A percentile compares a stretch with the other conserved stretches of the same genome.
These are phyloP conservation scores for Amphibalanus amphitrite DNA, from an alignment of 1,140 invertebrate genomes.

Conservation along the genomic window DNA sequence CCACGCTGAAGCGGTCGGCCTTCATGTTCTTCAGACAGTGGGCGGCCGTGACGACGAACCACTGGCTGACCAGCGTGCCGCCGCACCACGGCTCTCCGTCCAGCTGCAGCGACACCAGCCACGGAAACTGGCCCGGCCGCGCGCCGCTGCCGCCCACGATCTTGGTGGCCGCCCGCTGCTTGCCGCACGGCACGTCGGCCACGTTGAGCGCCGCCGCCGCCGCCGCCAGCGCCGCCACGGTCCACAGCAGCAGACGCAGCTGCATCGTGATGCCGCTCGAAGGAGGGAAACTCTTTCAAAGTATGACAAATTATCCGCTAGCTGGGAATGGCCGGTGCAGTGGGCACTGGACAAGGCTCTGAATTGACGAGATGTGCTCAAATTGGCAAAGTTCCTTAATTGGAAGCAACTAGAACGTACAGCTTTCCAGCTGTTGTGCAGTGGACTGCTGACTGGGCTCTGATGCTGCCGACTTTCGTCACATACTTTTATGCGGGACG, in stretches of 20 bases:
- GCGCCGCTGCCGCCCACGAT: not conserved
- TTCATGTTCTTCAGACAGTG: slow-evolving; percentile 25
- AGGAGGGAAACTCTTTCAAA: not conserved
- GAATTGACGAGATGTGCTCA: no score
- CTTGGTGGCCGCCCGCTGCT: not conserved
- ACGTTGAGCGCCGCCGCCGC: not conserved
- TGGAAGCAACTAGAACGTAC: no score
- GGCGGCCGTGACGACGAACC: slow-evolving; percentile 38
- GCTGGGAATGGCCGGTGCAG: no score
- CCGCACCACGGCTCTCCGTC: slow-evolving; percentile 27
- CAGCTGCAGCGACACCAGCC: slow-evolving; percentile 10
- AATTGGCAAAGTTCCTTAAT: no score
- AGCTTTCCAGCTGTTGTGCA: no score
- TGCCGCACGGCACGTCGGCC: not conserved
- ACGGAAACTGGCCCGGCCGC: slow-evolving; percentile 10
- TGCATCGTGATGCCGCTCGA: no score
- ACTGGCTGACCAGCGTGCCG: slow-evolving; percentile 32
- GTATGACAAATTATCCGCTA: not conserved
- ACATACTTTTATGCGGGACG: no score
- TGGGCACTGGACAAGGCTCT: no score
- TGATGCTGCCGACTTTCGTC: no score
- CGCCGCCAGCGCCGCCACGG: no score
- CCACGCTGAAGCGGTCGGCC: slow-evolving; percentile 13
- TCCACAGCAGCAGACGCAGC: no score
- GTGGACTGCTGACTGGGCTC: no score